Evolutionary conservation across 1,140 invertebrate species (phyloP).

Genomic region (Halyomorpha halys): DNA sequence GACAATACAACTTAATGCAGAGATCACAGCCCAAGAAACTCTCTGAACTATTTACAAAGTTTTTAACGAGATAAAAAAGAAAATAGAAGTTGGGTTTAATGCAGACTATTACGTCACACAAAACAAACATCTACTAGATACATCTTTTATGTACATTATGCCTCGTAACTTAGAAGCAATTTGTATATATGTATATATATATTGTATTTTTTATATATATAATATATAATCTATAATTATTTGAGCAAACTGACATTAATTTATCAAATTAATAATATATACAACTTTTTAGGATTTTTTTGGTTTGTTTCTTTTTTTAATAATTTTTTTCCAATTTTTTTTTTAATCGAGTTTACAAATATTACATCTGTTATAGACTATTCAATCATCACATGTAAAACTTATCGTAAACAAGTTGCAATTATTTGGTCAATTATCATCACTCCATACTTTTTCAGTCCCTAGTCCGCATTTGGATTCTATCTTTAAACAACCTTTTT

Average conservation of each 20-base stretch:
- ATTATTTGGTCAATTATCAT: conserved; percentile 24
- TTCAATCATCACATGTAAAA: conserved; percentile 17
- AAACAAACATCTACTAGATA: conserved; percentile 30
- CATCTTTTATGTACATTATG: conserved; percentile 27
- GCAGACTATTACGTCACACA: conserved; percentile 30
- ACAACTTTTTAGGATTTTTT: conserved; percentile 26
- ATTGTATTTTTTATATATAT: conserved; percentile 23
- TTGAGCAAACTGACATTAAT: conserved; percentile 33
- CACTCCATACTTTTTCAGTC: conserved; percentile 18
- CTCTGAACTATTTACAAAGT: conserved; percentile 33
- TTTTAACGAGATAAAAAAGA: conserved; percentile 31
- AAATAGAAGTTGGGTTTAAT: conserved; percentile 30
- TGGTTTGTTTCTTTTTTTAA: conserved; percentile 16
- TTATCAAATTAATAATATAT: conserved; percentile 29
- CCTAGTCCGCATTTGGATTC: conserved; percentile 9
- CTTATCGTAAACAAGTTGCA: conserved; percentile 22
- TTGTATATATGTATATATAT: conserved; percentile 19
- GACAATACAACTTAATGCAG: conserved; percentile 34
- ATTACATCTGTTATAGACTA: conserved; percentile 22
- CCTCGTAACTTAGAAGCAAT: conserved; percentile 23
- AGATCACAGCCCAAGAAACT: conserved; percentile 34
- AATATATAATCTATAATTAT: conserved; percentile 31
- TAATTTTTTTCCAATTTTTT: conserved; percentile 17
- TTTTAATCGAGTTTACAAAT: conserved; percentile 23
- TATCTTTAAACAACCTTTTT: conserved; percentile 24